Evolutionary conservation across 35 echinoderm and acorn worm genomes (phyloP).

Genomic region (Anneissia japonica): DNA sequence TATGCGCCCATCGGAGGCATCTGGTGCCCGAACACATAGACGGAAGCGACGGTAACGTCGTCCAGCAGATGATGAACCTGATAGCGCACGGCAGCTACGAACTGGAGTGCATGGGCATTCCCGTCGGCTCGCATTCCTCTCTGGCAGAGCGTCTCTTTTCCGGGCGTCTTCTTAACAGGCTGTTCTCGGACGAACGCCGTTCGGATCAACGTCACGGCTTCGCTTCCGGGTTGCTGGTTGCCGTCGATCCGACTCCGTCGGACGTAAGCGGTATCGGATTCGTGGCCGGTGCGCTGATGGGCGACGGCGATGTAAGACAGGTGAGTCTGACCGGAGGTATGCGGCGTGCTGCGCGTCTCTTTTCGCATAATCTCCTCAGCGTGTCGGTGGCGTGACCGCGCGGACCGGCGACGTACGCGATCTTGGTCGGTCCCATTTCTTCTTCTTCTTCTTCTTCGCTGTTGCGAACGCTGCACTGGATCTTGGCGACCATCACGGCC

Average conservation of each 20-base stretch:
- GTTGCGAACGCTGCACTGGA: too few relatives aligned
- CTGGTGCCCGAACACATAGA: conserved; percentile 2
- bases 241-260: not conserved
- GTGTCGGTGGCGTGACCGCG: not conserved
- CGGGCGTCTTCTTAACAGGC: not conserved
- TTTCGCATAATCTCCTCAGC: not conserved
- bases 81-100: not conserved
- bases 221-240: not conserved
- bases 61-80: conserved; percentile 9
- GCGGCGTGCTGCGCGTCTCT: not conserved
- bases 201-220: not conserved
- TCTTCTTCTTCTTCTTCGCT: too few relatives aligned
- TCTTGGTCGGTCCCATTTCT: too few relatives aligned
- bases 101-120: conserved; percentile 7
- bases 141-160: not conserved
- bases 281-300: not conserved
- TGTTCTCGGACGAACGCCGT: not conserved
- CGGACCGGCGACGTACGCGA: too few relatives aligned
- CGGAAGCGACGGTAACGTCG: not conserved
- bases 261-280: not conserved
- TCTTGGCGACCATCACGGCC: too few relatives aligned
- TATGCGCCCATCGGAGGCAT: not conserved
- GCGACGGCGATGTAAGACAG: not conserved
- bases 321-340: not conserved
- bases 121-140: not conserved